Base-by-base conservation (phyloP, 1,140 invertebrate species). In the Apis laboriosa region DNA sequence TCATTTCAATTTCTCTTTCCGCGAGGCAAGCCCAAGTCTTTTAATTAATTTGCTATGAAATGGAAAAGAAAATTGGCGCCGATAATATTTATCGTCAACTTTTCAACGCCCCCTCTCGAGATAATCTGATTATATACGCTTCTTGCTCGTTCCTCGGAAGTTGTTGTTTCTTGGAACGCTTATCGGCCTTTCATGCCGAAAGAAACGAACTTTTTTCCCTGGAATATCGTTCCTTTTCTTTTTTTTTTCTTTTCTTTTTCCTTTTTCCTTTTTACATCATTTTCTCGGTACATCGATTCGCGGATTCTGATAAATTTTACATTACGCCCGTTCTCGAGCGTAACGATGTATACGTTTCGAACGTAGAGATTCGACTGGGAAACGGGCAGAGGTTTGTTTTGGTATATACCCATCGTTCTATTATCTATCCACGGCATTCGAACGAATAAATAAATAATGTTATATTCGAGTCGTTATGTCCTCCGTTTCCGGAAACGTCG, bases 71-170 rank as follows among this genome's bases (percentile, higher is more conserved):
- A n/a, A 21, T 49, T 49, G 12, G n/a, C 63, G 13, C 34, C 34
- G 66, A 70, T 70, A 70, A 78, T 51, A 1, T 34, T 60, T 70
- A 70, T 68, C 66, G 11, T 53, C 43, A 34, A 70, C 17, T 49
- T 28, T 78, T 70, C 24, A 24, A 58, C 12, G 64, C 11, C 4
- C n/a, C 8, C 9, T 5, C 17, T 73, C 53, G 34, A 68, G 77
- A 67, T 67, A 77, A 77, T 67, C 28, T 28, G 64, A 77, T 78
- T 60, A 28, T 13, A 24, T 51, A 13, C 34, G 5, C 70, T 60
- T 51, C 64, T 49, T 15, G 53, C 7, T 56, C 9, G 12, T 55
- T 63, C 15, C 15, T 28, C n/a, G 51, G 1, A 17, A 66, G 8
- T 28, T 56, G 28, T 63, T 21, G 34, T n/a, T 67, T 66, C 21